Base-by-base conservation (phyloP, 1,140 invertebrate species). In the Drosophila nebulosa region DNA sequence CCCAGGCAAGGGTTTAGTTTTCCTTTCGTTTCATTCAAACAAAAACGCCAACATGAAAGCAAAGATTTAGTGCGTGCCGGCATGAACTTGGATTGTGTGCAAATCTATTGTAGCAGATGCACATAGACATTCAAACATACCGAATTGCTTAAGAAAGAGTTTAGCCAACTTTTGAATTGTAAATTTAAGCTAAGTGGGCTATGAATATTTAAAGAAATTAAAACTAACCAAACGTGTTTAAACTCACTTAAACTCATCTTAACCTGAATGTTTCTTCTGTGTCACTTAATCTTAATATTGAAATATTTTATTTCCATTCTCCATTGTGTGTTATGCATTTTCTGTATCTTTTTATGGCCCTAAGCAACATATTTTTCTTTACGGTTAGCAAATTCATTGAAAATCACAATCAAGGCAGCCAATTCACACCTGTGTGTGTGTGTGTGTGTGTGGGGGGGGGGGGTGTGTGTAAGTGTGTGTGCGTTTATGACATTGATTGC, bases 11-110 rank as follows among this genome's bases (percentile, higher is more conserved):
- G 58, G 61, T 74, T 74, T 69, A 76, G 67, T 84, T 79, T 78
- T 61, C 65, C 39, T 62, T 69, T 71, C 50, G 64, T 53, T 57
- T 36, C 65, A 36, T 46, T 53, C 69, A 55, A 55, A 86, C 80
- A 76, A 81, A 88, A 85, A 73, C 64, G 64, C 58, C 75, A 63
- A 85, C 74, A 85, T 88, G 81, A 85, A 85, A 88, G 81, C 83
- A 83, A 86, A 88, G 81, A 86, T 86, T 86, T 85, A 85, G 81
- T 85, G 80, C 81, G 80, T 85, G 81, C 65, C 74, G 81, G 81
- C 81, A 77, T 86, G 79, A 85, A 85, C 79, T 84, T 80, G 80
- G 69, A 75, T 76, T 79, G 61, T 69, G 64, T 53, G 30, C 69
- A 52, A 72, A 65, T 84, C 65, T 65, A 83, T 81, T 84, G 74